Evolutionary conservation across 92 coral and sea anemone species (phyloP), one percentile per base, ranked within the genome.

Genomic region (Parazoanthus darwini): DNA sequence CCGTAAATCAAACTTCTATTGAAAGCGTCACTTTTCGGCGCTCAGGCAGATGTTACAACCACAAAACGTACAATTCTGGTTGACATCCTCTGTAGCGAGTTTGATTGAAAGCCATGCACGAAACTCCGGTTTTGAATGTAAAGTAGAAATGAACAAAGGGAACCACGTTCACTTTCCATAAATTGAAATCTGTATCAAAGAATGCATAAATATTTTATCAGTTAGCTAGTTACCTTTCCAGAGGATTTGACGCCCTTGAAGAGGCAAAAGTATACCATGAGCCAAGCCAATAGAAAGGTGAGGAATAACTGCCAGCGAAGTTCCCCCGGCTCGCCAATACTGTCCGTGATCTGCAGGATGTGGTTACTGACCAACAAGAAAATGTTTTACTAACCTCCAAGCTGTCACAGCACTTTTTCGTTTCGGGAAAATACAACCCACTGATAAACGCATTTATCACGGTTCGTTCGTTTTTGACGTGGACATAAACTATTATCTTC

Each of bases 191-290:
- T 46, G 51, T 5, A 6, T 46, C 6, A 46, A 9, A 46, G 11
- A 46, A 3, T 46, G 51, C 8, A 54, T 20, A 4, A 63, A 3
- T 63, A 3, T 23, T 16, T 63, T 25, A 18, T 5, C 68, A 5
- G n/a, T 1, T 5, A 2, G 79, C 1, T 44, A 39, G 20, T 75
- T 77, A 94, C 96, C 94, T 94, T 94, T 37, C 96, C 96, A 71
- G 96, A 94, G 22, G 96, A 92, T 78, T 92, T 94, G 59, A 94
- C 93, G n/a, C 96, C 96, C 74, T 94, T 94, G 88, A 94, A 94
- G 43, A 94, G 93, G 37, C 96, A 94, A 42, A 94, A 86, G 29
- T 92, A 94, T 2, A 94, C 94, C 48, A 94, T 92, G 16, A 90
- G 44, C 96, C 96, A 94, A 65, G 94, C 89, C 68, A 94, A 73